Evolutionary conservation across 1,140 invertebrate species (phyloP).

Genomic region (Brachionus calyciflorus): DNA sequence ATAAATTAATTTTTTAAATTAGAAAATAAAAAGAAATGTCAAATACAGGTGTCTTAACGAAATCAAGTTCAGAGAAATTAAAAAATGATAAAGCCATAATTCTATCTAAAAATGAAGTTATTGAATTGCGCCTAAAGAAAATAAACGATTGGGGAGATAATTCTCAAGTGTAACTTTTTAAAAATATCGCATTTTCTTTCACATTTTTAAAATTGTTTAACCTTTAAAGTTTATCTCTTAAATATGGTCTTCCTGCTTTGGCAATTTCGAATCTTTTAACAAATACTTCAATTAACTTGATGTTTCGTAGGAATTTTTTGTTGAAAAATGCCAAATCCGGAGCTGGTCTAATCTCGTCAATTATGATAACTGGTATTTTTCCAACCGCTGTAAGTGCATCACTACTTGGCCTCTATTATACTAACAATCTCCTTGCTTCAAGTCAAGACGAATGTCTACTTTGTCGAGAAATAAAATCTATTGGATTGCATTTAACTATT

Average conservation of each 20-base stretch:
- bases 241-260: conserved; percentile 21
- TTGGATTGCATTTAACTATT: not conserved
- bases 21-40: not conserved
- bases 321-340: not conserved
- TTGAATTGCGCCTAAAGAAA: not conserved
- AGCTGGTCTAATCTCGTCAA: not conserved
- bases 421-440: not conserved
- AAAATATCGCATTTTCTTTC: no score
- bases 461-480: conserved; percentile 34
- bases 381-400: conserved; percentile 12
- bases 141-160: not conserved
- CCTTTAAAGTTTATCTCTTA: conserved; percentile 4
- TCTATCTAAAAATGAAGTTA: not conserved
- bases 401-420: not conserved
- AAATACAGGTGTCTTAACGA: not conserved
- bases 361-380: not conserved
- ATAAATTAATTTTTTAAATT: not conserved
- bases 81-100: not conserved
- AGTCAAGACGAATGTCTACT: conserved; percentile 4
- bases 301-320: conserved; percentile 14
- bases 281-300: conserved; percentile 21
- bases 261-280: not conserved
- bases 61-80: not conserved
- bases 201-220: not conserved
- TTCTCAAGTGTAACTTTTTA: not conserved